Evolutionary conservation across 2,888 invertebrate species (phyloP), one percentile per base, ranked within the genome.

Genomic region (Harpagoxenus sublaevis): DNA sequence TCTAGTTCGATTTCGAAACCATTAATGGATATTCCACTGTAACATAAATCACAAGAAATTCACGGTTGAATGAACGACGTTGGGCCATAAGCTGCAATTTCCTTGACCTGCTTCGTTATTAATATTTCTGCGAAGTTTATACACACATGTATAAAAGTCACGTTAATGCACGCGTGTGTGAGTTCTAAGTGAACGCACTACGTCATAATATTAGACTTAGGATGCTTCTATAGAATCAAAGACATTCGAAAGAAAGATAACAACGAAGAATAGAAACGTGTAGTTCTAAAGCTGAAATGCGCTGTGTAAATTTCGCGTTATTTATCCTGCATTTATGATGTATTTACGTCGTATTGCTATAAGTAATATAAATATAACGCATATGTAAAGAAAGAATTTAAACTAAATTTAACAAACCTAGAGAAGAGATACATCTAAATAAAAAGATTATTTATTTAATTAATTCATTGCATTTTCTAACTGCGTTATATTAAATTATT

Each of bases 21-120:
- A 31, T 28, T 74, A 57, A 77, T 31, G 51, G 39, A 63, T 28
- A 42, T 78, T 28, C 35, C 31, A 53, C 63, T 35, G 23, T 39
- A 48, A 51, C 3, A 4, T 3, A 77, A 68, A 68, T 77, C 35
- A 60, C 48, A n/a, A 81, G 60, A 57, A 65, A 78, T 45, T 78
- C 42, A 63, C 35, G 84, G 85, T 84, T 85, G 85, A 85, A 85
- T 85, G 84, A 85, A 84, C 85, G 78, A 65, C 48, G 78, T 53
- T 45, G 35, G 23, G 53, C 65, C 73, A 70, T 83, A 84, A 74
- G 84, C 57, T 77, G 55, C 35, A 51, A 78, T 65, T 84, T 85
- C 85, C 85, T 85, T 85, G 85, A 85, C 85, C 85, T 39, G 71
- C 51, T 78, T 55, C 51, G 53, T 79, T 83, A 78, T 84, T 73